Evolutionary conservation across 2,797 vertebrate genomes (phyloP).

Genomic region (Tympanoctomys barrerae): DNA sequence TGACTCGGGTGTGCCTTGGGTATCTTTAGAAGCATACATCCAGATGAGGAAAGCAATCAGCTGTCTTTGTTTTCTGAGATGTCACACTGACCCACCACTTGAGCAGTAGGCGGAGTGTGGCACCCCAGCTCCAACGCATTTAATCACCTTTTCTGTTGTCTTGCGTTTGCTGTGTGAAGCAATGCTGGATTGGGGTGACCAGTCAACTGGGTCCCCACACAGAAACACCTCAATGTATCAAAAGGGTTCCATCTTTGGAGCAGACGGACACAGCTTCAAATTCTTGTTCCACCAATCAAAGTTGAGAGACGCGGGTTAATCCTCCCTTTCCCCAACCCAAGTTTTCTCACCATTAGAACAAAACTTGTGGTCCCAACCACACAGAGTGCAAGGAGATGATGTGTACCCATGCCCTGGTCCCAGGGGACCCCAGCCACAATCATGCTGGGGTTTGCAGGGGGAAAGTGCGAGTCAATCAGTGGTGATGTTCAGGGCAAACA

Average conservation of each 20-base stretch:
- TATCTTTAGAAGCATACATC: not conserved
- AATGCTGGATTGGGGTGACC: not conserved
- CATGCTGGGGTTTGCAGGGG: not conserved
- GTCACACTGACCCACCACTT: not conserved
- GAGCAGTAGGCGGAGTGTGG: not conserved
- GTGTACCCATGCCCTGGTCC: accelerated
- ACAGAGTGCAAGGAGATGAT: not conserved
- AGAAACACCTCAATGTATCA: not conserved
- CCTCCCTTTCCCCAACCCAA: not conserved
- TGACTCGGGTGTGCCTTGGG: not conserved
- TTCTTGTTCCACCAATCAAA: not conserved
- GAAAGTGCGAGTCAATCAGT: conserved; percentile 8
- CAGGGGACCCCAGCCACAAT: not conserved
- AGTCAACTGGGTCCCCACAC: not conserved
- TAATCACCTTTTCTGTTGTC: not conserved
- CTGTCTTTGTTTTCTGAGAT: not conserved
- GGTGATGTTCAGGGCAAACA: not conserved
- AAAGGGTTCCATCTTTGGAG: not conserved
- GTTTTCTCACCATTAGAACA: not conserved
- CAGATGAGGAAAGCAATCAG: not conserved
- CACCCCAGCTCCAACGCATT: not conserved
- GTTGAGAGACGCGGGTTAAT: not conserved
- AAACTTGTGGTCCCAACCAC: not conserved
- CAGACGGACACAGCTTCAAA: not conserved
- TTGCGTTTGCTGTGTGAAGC: not conserved